These are phyloP conservation scores for Centropus unirufus DNA, from an alignment of 2,113 vertebrate species.

Conservation along the genomic window DNA sequence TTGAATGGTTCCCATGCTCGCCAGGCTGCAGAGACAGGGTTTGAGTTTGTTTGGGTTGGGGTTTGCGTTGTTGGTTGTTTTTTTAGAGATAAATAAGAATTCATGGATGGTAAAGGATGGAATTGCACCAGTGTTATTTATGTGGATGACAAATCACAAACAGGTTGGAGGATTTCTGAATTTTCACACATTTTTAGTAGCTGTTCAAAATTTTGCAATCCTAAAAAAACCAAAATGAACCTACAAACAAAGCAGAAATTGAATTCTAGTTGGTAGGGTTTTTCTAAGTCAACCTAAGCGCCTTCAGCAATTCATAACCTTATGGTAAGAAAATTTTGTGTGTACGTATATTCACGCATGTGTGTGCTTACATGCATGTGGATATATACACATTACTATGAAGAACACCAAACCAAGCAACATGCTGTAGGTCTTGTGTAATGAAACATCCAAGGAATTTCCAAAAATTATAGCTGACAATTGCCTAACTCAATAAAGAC, in stretches of 20 bases:
- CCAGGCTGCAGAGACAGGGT: not conserved
- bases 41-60: not conserved
- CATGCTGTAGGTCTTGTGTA: not conserved
- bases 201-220: not conserved
- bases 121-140: not conserved
- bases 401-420: not conserved
- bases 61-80: not conserved
- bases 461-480: not conserved
- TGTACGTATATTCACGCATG: not conserved
- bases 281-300: not conserved
- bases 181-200: not conserved
- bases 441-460: not conserved
- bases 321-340: not conserved
- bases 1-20: accelerated
- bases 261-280: not conserved
- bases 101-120: not conserved
- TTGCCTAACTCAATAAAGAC: constrained; percentile 24
- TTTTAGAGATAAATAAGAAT: not conserved
- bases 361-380: not conserved
- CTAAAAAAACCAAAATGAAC: not conserved
- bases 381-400: not conserved
- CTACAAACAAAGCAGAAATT: not conserved
- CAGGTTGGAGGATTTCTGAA: not conserved
- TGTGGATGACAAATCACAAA: not conserved
- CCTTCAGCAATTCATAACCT: not conserved